Conservation (phyloP, 2,888 invertebrate genomes). For the Alloscopus bannaensis region DNA sequence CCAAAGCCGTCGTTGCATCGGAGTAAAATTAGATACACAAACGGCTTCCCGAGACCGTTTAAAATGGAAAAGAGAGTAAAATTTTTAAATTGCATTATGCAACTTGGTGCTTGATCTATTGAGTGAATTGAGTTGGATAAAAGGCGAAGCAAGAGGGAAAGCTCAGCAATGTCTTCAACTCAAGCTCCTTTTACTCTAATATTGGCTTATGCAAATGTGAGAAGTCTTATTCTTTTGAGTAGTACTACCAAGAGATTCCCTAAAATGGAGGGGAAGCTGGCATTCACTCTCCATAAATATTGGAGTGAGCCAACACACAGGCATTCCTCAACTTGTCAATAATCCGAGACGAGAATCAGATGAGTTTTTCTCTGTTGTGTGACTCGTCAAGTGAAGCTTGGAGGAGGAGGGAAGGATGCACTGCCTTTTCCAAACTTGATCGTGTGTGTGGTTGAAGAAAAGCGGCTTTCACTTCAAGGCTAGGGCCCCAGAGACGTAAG, state of each 20-base stretch:
- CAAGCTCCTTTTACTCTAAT: neutral
- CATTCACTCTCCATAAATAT: no score
- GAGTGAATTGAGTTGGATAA: constrained; percentile 51
- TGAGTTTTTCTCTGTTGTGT: constrained; percentile 2
- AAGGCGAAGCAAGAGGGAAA: neutral
- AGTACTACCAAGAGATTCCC: neutral
- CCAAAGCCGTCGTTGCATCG: neutral
- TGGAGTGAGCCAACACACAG: no score
- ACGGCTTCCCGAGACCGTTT: constrained; percentile 27
- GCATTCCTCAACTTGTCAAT: neutral
- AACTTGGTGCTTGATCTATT: constrained; percentile 57
- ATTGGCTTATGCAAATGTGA: constrained; percentile 39
- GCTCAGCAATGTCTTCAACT: neutral
- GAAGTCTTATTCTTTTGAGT: neutral
- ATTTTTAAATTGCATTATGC: constrained; percentile 59
- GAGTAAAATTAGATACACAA: no score
- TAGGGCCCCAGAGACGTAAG: neutral
- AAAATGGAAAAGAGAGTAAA: constrained; percentile 33
- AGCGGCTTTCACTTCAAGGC: constrained; percentile 3
- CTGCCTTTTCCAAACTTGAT: neutral
- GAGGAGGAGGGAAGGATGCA: no score
- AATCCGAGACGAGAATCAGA: constrained; percentile 17
- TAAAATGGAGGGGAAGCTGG: neutral
- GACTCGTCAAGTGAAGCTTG: neutral
- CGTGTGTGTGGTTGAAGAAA: neutral